Base-by-base conservation (phyloP, 2,113 vertebrate species). In the Rallus limicola region DNA sequence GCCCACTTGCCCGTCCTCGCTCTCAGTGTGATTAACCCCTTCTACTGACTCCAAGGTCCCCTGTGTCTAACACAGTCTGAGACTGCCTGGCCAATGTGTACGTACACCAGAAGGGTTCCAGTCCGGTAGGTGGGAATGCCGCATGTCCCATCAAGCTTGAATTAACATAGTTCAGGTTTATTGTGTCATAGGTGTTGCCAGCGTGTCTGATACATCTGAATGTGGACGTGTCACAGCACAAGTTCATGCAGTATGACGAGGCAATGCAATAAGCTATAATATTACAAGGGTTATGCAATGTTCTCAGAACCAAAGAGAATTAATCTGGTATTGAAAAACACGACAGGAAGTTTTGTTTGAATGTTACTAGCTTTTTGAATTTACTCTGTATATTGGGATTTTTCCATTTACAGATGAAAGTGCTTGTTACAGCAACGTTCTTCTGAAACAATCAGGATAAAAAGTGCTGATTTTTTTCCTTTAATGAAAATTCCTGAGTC, bases 131-230 rank as follows among this genome's bases (percentile, higher is more conserved):
- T 72, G 58, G 88, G 69, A 94, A 82, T 76, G 84, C 36, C 59
- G 2, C 88, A 40, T 77, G 88, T 93, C 67, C 90, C 74, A 84
- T 93, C 91, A 91, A 84, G 91, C 86, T 79, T 26, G 91, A 86
- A 89, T 92, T 89, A 93, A 20, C 89, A 92, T 82, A 92, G n/a
- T 65, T 93, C 8, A n/a, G 91, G 77, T 92, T 93, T 89, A 55
- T 95, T 86, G 92, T 96, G 93, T 94, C 96, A 96, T 36, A 89
- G 77, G 62, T 96, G 91, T 93, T 96, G 92, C 92, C 96, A 96
- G 78, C 0, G 14, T 93, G 95, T 94, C 96, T 96, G 88, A 94
- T 96, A 83, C 77, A 89, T 84, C 96, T 79, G 83, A 85, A 79
- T 82, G 93, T 84, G 86, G 91, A 97, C 65, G 75, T 96, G 96